phyloP scores from a whole-genome alignment of 2,797 vertebrate genomes.

The Mallotus villosus region DNA sequence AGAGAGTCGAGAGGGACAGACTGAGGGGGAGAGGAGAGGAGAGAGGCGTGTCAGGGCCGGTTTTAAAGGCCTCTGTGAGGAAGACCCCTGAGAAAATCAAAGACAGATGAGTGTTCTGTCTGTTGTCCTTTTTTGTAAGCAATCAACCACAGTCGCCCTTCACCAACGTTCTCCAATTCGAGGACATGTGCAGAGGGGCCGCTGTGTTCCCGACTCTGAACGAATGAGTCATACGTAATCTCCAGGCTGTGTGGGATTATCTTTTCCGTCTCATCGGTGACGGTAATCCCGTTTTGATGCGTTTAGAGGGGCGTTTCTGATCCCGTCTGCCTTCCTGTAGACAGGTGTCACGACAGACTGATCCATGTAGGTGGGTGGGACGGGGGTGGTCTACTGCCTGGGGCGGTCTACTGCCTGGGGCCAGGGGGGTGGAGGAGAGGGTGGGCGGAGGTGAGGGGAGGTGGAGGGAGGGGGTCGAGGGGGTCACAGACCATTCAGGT shows the following conservation, averaged over 20 bases:
- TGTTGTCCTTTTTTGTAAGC: not conserved
- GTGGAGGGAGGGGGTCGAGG: not conserved
- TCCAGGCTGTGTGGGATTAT: slow-evolving; percentile 60
- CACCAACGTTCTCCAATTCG: not conserved
- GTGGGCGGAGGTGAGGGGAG: not conserved
- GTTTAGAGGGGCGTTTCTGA: slow-evolving; percentile 44
- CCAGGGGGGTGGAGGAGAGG: not conserved
- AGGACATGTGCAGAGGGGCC: slow-evolving; percentile 34
- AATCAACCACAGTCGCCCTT: slow-evolving; percentile 6
- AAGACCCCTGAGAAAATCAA: too few relatives aligned
- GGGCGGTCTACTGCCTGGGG: not conserved
- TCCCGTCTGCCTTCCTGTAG: slow-evolving; percentile 45
- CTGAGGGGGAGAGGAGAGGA: too few relatives aligned
- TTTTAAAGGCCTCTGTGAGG: not conserved
- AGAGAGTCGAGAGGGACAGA: too few relatives aligned
- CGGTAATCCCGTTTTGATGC: slow-evolving; percentile 58
- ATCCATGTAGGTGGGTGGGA: slow-evolving; percentile 7
- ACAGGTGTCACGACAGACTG: slow-evolving; percentile 55
- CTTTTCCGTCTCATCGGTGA: slow-evolving; percentile 49
- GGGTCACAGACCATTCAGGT: not conserved
- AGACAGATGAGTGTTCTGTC: too few relatives aligned
- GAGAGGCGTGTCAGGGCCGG: not conserved
- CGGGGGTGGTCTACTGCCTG: slow-evolving; percentile 11
- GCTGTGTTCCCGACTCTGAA: slow-evolving; percentile 20
- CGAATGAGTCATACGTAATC: slow-evolving; percentile 44